Base-by-base conservation (phyloP, 2,888 invertebrate species). In the Tethea ocularis region DNA sequence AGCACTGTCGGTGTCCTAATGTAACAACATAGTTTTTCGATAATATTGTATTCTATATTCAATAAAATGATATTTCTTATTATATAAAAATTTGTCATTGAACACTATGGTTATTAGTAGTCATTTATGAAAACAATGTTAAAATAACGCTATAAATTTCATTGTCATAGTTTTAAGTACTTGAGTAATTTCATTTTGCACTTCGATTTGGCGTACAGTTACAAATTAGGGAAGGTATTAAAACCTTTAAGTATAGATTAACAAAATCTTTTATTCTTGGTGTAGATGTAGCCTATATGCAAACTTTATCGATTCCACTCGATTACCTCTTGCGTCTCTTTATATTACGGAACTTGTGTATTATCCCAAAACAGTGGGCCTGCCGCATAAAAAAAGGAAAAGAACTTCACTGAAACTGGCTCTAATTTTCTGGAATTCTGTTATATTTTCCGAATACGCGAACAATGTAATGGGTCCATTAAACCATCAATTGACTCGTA, bases 21-120 rank as follows among this genome's bases (percentile, higher is more conserved):
- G 83, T 90, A 88, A 87, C 83, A 82, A 87, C 86, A 90, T 91
- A 89, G 91, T 87, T 91, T 90, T 91, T 91, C 89, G 86, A 91
- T 91, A 88, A 90, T 89, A 91, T 88, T 89, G 88, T 91, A 92
- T 90, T 91, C 91, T 91, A 90, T 91, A 91, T 89, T 91, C 91
- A 87, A 91, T 91, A 87, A 54, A 89, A 91, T 87, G 83, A 89
- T 91, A 91, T 89, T 91, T 91, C 90, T 54, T 91, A 90, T 91
- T 84, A 87, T 88, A 89, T 89, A 89, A 82, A 84, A 91, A 88
- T 86, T 89, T 88, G 86, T 91, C 90, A 89, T 90, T 89, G 88
- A 89, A 89, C 88, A 88, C 88, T 86, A 86, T 81, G 83, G 81
- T 87, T 87, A 87, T 86, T 88, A 85, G 90, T 91, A 90, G 90